phyloP scores from a whole-genome alignment of 2,113 vertebrate genomes.

The Indri indri region DNA sequence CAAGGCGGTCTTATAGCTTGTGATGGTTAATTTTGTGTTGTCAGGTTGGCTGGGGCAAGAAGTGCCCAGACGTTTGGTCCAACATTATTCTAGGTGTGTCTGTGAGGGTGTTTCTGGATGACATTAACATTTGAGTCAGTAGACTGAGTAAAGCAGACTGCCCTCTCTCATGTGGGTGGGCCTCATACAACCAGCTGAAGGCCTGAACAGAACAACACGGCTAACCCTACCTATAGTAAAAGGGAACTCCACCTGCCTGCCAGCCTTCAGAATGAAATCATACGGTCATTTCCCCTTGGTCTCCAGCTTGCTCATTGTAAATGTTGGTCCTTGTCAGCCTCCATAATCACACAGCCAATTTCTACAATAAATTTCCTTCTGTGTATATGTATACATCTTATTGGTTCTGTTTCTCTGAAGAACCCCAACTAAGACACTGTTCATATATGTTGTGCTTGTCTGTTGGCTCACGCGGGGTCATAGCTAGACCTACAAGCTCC shows the following conservation, averaged over 20 bases:
- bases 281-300: neutral
- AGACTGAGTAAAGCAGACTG: neutral
- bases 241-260: neutral
- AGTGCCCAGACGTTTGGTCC: neutral
- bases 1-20: neutral
- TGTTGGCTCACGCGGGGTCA: neutral
- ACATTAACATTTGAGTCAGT: neutral
- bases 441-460: neutral
- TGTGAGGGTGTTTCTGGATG: neutral
- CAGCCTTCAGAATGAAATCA: neutral
- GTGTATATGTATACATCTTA: neutral
- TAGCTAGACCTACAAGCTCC: neutral
- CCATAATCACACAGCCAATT: neutral
- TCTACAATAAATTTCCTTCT: neutral
- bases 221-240: neutral
- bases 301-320: neutral
- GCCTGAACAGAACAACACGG: neutral
- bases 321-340: neutral
- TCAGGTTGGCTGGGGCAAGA: neutral
- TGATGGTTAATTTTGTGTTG: neutral
- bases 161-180: neutral
- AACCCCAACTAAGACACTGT: neutral
- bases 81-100: neutral
- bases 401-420: neutral
- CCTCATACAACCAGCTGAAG: neutral